These are phyloP conservation scores for Plusia festucae DNA, from an alignment of 2,888 invertebrate species.

Conservation along the genomic window DNA sequence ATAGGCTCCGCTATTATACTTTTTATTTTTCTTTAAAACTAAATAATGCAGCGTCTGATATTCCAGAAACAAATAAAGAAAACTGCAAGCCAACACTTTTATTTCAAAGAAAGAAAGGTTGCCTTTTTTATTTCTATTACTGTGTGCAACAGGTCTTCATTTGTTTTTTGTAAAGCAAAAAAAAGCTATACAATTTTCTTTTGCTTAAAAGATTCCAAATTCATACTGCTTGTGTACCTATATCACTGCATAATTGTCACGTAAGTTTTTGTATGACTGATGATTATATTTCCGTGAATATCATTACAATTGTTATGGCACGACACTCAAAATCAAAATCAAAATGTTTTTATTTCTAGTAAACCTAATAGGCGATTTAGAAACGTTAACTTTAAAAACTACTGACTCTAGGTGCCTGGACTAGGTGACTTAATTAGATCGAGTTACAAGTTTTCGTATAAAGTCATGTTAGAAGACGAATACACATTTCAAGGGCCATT, in stretches of 20 bases:
- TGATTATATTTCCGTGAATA: slow-evolving; percentile 28
- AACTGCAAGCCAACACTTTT: not conserved
- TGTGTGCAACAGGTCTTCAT: not conserved
- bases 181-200: not conserved
- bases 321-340: slow-evolving; percentile 43
- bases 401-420: too few relatives aligned
- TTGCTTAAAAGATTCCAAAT: not conserved
- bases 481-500: slow-evolving; percentile 7
- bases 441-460: slow-evolving; percentile 22
- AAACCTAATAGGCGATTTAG: too few relatives aligned
- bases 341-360: too few relatives aligned
- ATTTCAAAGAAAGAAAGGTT: not conserved
- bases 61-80: too few relatives aligned
- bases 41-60: too few relatives aligned
- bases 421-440: too few relatives aligned
- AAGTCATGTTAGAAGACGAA: slow-evolving; percentile 14
- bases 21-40: too few relatives aligned
- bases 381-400: too few relatives aligned
- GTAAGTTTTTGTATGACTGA: slow-evolving; percentile 13
- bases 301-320: slow-evolving; percentile 40
- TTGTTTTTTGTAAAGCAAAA: not conserved
- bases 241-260: slow-evolving; percentile 15
- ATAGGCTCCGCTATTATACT: too few relatives aligned
- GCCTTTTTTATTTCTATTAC: not conserved
- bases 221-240: not conserved